phyloP scores from a whole-genome alignment of 2,888 invertebrate genomes.

The Pseudoips prasinana region DNA sequence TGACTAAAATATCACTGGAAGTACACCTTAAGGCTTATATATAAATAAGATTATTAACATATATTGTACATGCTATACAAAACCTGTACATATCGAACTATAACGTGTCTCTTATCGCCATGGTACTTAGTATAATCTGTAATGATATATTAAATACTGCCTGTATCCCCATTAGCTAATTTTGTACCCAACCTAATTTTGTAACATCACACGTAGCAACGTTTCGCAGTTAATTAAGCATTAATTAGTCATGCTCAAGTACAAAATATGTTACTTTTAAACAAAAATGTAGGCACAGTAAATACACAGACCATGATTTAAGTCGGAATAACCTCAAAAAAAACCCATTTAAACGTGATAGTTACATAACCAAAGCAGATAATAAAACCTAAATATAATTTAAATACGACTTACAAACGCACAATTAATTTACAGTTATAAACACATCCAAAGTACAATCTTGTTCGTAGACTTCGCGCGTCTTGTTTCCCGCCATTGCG shows the following conservation, averaged over 20 bases:
- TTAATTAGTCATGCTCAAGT: conserved; percentile 31
- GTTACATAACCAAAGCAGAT: conserved; percentile 41
- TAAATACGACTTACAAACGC: too few species aligned
- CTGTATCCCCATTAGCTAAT: conserved; percentile 13
- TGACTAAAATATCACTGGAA: too few species aligned
- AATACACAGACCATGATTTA: conserved; percentile 20
- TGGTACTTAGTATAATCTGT: too few species aligned
- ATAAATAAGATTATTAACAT: too few species aligned
- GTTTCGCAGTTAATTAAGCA: conserved; percentile 14
- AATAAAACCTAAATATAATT: conserved; percentile 6
- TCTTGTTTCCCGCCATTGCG: conserved; percentile 75
- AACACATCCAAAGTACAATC: conserved; percentile 35
- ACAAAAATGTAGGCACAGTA: conserved; percentile 21
- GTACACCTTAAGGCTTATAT: too few species aligned
- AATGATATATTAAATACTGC: too few species aligned
- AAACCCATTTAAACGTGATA: conserved; percentile 12
- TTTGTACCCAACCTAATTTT: conserved; percentile 6
- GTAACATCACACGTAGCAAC: conserved; percentile 7
- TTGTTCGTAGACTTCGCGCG: conserved; percentile 34
- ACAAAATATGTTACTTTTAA: conserved; percentile 21
- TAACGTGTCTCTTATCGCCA: too few species aligned
- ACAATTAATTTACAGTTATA: conserved; percentile 23
- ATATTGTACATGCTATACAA: too few species aligned
- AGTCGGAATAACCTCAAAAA: conserved; percentile 47
- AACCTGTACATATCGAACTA: too few species aligned